These are phyloP conservation scores for Periphyllus acericola DNA, from an alignment of 2,888 invertebrate genomes.

Conservation along the genomic window DNA sequence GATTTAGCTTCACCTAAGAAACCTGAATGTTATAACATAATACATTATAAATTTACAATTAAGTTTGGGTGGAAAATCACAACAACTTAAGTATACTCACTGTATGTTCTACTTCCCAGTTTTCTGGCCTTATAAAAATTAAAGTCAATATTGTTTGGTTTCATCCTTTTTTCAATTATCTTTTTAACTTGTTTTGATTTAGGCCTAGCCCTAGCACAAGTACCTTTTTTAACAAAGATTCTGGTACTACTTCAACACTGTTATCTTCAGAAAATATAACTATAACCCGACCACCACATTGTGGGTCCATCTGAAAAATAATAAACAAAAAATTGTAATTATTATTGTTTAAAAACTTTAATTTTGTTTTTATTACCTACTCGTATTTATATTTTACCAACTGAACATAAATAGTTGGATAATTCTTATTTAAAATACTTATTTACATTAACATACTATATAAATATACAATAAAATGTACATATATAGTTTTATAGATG, in stretches of 20 bases:
- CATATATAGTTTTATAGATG: too few species aligned
- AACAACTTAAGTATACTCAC: neutral
- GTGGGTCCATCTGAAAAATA: neutral
- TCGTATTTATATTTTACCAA: too few species aligned
- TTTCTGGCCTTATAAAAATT: neutral
- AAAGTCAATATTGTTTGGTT: conserved; percentile 1
- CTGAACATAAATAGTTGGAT: too few species aligned
- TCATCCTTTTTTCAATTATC: neutral
- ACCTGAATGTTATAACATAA: neutral
- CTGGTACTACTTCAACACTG: conserved; percentile 8
- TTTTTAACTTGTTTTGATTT: conserved; percentile 9
- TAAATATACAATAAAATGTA: too few species aligned
- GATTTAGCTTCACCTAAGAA: conserved; percentile 15
- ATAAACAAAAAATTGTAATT: too few species aligned
- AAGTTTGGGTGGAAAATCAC: neutral
- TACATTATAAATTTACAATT: neutral
- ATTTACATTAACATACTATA: too few species aligned
- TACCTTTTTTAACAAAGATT: conserved; percentile 6
- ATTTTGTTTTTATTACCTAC: too few species aligned
- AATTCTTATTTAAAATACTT: too few species aligned
- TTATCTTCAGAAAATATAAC: neutral
- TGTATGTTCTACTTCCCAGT: conserved; percentile 1
- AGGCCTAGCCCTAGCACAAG: conserved; percentile 6
- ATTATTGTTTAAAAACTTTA: too few species aligned
- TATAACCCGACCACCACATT: too few species aligned